Base-by-base conservation (phyloP, 2,888 invertebrate species). In the Pammene fasciana region DNA sequence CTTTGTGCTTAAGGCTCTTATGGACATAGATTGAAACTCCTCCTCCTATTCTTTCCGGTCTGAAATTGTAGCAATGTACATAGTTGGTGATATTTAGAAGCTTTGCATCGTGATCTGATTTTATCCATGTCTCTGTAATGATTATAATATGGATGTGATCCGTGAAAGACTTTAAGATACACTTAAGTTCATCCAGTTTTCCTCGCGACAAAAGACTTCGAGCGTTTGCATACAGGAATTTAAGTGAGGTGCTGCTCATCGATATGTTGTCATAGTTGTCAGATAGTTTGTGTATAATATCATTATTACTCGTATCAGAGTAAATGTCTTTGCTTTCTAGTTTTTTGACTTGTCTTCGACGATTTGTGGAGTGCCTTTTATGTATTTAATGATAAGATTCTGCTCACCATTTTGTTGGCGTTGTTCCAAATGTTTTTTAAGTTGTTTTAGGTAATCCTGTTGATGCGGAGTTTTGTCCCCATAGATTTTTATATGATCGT, bases 181-280 rank as follows among this genome's bases (percentile, higher is more conserved):
- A 68, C 5, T 46, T 45, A 18, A 68, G 46, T 50, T 68, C 68
- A 11, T 68, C 64, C 6, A 68, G 48, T 52, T 64, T 68, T 11
- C 68, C 64, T 50, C 38, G 46, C 41, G 57, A 45, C n/a, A 56
- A 14, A n/a, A 68, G 57, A 50, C 64, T 68, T 13, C 68, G 64
- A 9, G 46, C 52, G 18, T 68, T 68, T 13, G 64, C 64, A 43
- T 68, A 68, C 11, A 65, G 11, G n/a, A 48, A 52, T 34, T 54
- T 54, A 9, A 54, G 18, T 1, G 54, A 54, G 5, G 48, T n/a
- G 45, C 45, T 45, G 45, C n/a, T 45, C 8, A 45, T n/a, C 13
- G 45, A n/a, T 45, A 45, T 45, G n/a, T 45, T n/a, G 2, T 13
- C 45, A n/a, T 45, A 45, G n/a, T 45, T 45, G n/a, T 45, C 45